Conservation (phyloP, 2,113 vertebrate genomes). For the Aix galericulata region DNA sequence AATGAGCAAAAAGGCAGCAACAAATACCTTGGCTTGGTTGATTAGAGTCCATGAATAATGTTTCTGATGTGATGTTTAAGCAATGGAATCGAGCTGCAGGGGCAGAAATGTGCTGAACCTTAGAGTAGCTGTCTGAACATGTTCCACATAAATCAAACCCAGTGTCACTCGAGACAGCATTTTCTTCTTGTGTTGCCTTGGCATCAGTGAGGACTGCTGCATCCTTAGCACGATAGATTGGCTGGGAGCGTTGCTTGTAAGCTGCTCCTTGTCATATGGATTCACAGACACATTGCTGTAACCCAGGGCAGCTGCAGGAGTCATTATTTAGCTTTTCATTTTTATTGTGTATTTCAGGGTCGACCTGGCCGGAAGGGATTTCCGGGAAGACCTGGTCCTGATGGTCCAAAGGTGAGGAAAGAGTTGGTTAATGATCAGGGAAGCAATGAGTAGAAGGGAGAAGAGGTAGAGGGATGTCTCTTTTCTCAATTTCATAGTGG, state of each 20-base stretch:
- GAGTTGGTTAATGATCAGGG: not conserved
- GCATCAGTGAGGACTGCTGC: not conserved
- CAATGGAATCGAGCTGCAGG: not conserved
- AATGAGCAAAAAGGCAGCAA: not conserved
- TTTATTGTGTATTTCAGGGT: slow-evolving; percentile 82
- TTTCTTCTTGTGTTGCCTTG: not conserved
- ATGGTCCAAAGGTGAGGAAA: slow-evolving; percentile 88
- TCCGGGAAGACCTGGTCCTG: slow-evolving; percentile 85
- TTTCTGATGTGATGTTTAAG: not conserved
- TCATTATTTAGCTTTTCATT: not conserved
- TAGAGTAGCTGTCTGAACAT: not conserved
- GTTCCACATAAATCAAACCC: not conserved
- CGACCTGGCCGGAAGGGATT: slow-evolving; percentile 88
- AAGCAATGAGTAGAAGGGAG: not conserved
- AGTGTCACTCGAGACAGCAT: fast-evolving
- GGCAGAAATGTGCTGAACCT: not conserved
- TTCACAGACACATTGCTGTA: not conserved
- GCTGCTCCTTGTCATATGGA: not conserved
- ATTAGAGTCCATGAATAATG: not conserved
- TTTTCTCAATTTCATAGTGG: not conserved
- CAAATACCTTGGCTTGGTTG: not conserved
- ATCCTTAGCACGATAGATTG: not conserved
- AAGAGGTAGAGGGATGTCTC: not conserved
- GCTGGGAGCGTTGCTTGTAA: not conserved
- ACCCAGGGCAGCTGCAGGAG: not conserved